Conservation (phyloP, 1,140 invertebrate species). For the Panagrolaimus sp. region DNA sequence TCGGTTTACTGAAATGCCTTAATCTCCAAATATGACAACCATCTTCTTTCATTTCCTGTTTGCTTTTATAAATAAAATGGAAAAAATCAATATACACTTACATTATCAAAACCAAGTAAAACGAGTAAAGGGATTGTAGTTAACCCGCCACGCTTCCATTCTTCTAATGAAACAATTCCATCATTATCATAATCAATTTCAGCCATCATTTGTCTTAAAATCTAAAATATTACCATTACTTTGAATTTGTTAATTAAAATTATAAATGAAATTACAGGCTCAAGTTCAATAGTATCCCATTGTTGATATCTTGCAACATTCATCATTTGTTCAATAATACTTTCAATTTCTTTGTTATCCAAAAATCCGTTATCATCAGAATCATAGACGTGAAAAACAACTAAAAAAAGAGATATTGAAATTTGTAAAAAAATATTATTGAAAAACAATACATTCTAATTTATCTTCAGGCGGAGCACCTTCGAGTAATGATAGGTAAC, state of each 20-base stretch:
- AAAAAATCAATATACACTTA: slow-evolving; percentile 40
- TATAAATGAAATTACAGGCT: slow-evolving; percentile 78
- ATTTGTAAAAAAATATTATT: background rate
- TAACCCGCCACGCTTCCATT: slow-evolving; percentile 91
- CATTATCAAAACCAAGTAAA: slow-evolving; percentile 73
- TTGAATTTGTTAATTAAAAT: background rate
- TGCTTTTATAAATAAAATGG: slow-evolving; percentile 1
- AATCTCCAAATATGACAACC: slow-evolving; percentile 91
- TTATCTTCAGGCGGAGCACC: slow-evolving; percentile 90
- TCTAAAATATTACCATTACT: slow-evolving; percentile 65
- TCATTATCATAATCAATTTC: slow-evolving; percentile 96
- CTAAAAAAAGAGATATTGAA: slow-evolving; percentile 63
- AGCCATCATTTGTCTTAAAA: slow-evolving; percentile 94
- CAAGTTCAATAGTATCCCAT: slow-evolving; percentile 89
- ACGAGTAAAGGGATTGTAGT: slow-evolving; percentile 90
- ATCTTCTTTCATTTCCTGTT: slow-evolving; percentile 86
- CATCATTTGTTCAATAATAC: slow-evolving; percentile 97
- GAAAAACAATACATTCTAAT: slow-evolving; percentile 74
- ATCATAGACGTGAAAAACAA: slow-evolving; percentile 94
- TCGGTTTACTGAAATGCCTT: slow-evolving; percentile 87
- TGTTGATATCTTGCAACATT: slow-evolving; percentile 91
- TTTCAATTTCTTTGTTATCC: slow-evolving; percentile 89
- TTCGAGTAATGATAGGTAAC: slow-evolving; percentile 88
- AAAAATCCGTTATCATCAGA: slow-evolving; percentile 89
- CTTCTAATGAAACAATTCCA: slow-evolving; percentile 89